phyloP scores from a whole-genome alignment of 2,888 invertebrate species.

The Drosophila buzzatii region DNA sequence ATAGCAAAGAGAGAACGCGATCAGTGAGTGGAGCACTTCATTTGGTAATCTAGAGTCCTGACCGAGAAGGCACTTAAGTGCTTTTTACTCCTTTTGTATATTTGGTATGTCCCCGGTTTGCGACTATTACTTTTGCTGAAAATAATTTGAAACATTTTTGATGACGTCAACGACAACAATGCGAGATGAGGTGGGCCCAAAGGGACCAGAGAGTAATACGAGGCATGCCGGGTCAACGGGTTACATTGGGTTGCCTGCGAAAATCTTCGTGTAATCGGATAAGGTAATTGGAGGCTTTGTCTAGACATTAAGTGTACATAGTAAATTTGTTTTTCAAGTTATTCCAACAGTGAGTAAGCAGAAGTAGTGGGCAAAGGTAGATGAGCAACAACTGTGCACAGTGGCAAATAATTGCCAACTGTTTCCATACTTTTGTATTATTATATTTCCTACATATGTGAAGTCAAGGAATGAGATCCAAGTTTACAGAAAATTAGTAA shows the following conservation, averaged over 20 bases:
- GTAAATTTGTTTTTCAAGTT: constrained; percentile 76
- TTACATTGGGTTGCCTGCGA: constrained; percentile 53
- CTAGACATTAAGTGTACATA: constrained; percentile 84
- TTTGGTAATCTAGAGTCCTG: constrained; percentile 75
- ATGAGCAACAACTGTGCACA: constrained; percentile 48
- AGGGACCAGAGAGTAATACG: constrained; percentile 69
- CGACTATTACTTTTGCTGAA: constrained; percentile 65
- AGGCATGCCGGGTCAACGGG: constrained; percentile 67
- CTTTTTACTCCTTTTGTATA: constrained; percentile 59
- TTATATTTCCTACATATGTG: not conserved
- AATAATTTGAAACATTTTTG: constrained; percentile 72
- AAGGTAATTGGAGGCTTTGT: constrained; percentile 85
- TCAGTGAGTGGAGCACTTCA: constrained; percentile 71
- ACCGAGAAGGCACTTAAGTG: constrained; percentile 74
- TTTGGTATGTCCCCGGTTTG: constrained; percentile 40
- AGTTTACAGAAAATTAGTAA: not conserved
- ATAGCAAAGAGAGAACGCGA: constrained; percentile 37
- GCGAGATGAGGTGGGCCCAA: constrained; percentile 47
- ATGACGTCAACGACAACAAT: constrained; percentile 53
- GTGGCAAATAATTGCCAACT: constrained; percentile 22
- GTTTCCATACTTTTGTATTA: not conserved
- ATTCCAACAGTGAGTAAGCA: constrained; percentile 23
- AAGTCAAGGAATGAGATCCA: not conserved
- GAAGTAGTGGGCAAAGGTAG: constrained; percentile 30
- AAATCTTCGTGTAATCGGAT: constrained; percentile 84